Percentiles rank a stretch among this genome's conserved stretches.
Evolutionary conservation across 2,888 invertebrate genomes (phyloP).

Genomic region (Cistogaster globosa): DNA sequence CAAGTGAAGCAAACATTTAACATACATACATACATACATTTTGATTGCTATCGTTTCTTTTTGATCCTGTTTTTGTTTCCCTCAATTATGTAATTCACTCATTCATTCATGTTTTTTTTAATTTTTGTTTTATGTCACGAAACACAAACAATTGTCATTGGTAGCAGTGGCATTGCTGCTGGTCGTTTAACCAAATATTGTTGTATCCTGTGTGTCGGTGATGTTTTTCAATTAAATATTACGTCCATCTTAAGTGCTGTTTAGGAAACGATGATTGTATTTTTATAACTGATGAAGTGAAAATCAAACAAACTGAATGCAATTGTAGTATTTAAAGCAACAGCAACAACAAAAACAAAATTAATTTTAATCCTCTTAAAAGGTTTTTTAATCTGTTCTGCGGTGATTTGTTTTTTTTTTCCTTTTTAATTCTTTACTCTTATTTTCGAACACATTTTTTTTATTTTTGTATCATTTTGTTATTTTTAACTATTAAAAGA

Average conservation of each 20-base stretch:
- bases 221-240: slow-evolving; percentile 10
- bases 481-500: too few relatives aligned
- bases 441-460: not conserved
- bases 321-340: slow-evolving; percentile 34
- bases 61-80: slow-evolving; percentile 47
- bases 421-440: slow-evolving; percentile 24
- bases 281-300: slow-evolving; percentile 46
- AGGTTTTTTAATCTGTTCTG: slow-evolving; percentile 81
- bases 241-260: slow-evolving; percentile 6
- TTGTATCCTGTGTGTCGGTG: slow-evolving; percentile 17
- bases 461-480: not conserved
- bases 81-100: slow-evolving; percentile 63
- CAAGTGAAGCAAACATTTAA: slow-evolving; percentile 26
- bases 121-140: slow-evolving; percentile 59
- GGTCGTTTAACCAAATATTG: slow-evolving; percentile 39
- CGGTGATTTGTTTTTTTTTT: slow-evolving; percentile 76
- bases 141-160: slow-evolving; percentile 56
- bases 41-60: slow-evolving; percentile 32
- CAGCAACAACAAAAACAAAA: slow-evolving; percentile 66
- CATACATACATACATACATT: not conserved
- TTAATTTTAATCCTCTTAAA: slow-evolving; percentile 80
- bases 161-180: slow-evolving; percentile 2
- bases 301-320: slow-evolving; percentile 55
- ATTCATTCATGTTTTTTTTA: slow-evolving; percentile 50
- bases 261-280: slow-evolving; percentile 39